Percentiles rank a stretch among this genome's conserved stretches.
Evolutionary conservation across 2,888 invertebrate genomes (phyloP).

Genomic region (Phortica okadai): DNA sequence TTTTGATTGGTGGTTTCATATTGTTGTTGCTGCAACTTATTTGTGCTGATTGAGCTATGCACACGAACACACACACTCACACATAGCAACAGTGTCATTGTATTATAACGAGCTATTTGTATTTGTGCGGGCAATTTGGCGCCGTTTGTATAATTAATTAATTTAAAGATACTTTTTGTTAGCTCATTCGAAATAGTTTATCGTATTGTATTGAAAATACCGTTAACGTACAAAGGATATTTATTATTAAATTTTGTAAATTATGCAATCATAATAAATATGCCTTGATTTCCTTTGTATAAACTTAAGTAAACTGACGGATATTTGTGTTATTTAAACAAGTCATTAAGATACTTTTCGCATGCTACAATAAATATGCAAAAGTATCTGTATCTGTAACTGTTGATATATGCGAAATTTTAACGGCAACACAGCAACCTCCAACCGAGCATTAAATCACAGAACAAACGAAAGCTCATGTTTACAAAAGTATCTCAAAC

Average conservation of each 20-base stretch:
- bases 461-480: constrained; percentile 41
- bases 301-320: background rate
- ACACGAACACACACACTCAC: background rate
- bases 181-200: constrained; percentile 49
- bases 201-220: too few species aligned
- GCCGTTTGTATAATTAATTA: constrained; percentile 64
- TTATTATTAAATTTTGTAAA: too few species aligned
- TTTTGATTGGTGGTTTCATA: background rate
- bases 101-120: background rate
- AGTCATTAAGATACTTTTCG: constrained; percentile 62
- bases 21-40: constrained; percentile 39
- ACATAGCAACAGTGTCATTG: background rate
- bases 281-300: constrained; percentile 45
- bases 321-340: constrained; percentile 36
- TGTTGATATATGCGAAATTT: background rate
- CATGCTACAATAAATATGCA: background rate
- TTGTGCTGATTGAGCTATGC: constrained; percentile 29
- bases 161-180: constrained; percentile 64
- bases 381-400: too few species aligned
- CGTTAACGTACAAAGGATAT: background rate
- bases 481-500: constrained; percentile 35
- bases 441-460: constrained; percentile 15
- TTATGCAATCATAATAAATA: constrained; percentile 38
- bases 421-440: background rate
- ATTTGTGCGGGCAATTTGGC: constrained; percentile 58